Conservation (phyloP, 2,113 vertebrate species). For the Notothenia rossii region DNA sequence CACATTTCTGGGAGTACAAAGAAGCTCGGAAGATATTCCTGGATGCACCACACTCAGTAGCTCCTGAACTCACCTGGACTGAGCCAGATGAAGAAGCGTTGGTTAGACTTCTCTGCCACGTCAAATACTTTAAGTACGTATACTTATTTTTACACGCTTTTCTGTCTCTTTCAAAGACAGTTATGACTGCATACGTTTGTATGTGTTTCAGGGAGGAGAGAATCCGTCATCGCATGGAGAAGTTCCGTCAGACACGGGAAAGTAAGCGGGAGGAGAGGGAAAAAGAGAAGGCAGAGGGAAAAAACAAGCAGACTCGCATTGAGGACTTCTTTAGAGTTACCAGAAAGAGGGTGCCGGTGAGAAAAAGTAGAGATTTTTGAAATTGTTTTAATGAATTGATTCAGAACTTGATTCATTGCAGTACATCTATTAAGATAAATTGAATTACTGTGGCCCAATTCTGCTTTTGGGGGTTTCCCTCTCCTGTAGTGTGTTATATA, state of each 20-base stretch:
- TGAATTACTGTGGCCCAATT: too few relatives aligned
- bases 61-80: conserved; percentile 76
- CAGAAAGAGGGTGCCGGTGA: conserved; percentile 76
- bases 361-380: background rate
- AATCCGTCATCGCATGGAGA: conserved; percentile 77
- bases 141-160: background rate
- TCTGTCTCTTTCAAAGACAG: background rate
- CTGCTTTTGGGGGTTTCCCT: too few relatives aligned
- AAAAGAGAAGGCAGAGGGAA: conserved; percentile 49
- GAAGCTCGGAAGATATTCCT: conserved; percentile 84
- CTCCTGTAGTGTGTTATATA: too few relatives aligned
- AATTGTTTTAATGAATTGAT: too few relatives aligned
- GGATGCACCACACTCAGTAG: conserved; percentile 30
- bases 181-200: background rate
- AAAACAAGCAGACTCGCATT: conserved; percentile 72
- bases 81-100: conserved; percentile 84
- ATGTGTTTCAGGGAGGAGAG: conserved; percentile 70
- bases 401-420: background rate
- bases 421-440: too few relatives aligned
- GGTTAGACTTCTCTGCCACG: conserved; percentile 79
- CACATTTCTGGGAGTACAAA: conserved; percentile 80
- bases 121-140: conserved; percentile 78
- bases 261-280: conserved; percentile 67
- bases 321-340: conserved; percentile 80
- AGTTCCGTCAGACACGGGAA: conserved; percentile 68